phyloP scores from a whole-genome alignment of 1,140 invertebrate species.

The Drosophila chauvacae region DNA sequence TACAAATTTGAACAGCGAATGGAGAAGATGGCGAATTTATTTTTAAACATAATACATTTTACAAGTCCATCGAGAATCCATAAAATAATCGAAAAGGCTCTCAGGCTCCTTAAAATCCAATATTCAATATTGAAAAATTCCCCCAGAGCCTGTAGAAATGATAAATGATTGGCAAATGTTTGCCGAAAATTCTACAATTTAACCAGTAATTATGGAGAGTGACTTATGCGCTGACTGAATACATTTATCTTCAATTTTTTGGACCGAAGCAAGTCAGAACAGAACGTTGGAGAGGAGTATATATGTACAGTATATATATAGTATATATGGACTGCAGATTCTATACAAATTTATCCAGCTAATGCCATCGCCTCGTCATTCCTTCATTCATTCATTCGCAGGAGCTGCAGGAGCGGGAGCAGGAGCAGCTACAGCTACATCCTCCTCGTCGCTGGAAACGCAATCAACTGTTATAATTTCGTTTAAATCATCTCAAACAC shows the following conservation, averaged over 20 bases:
- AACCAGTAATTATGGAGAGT: conserved; percentile 52
- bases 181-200: conserved; percentile 28
- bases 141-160: conserved; percentile 2
- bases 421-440: conserved; percentile 40
- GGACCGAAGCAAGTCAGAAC: not conserved
- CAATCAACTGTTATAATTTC: conserved; percentile 85
- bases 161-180: conserved; percentile 43
- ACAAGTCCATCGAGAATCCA: not conserved
- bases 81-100: not conserved
- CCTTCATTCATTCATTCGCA: conserved; percentile 53
- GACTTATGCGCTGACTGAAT: conserved; percentile 38
- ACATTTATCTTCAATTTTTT: conserved; percentile 47
- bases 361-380: conserved; percentile 59
- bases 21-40: no score
- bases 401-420: conserved; percentile 22
- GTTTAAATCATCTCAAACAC: conserved; percentile 84
- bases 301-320: not conserved
- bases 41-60: not conserved
- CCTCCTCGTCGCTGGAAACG: conserved; percentile 70
- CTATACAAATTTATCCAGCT: conserved; percentile 58
- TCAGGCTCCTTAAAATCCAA: not conserved
- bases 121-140: not conserved
- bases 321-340: conserved; percentile 23
- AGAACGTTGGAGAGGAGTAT: not conserved
- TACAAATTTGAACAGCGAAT: not conserved